A percentile compares a stretch with the other conserved stretches of the same genome.
phyloP scores from a whole-genome alignment of 2,113 vertebrate genomes.

The Equus quagga region DNA sequence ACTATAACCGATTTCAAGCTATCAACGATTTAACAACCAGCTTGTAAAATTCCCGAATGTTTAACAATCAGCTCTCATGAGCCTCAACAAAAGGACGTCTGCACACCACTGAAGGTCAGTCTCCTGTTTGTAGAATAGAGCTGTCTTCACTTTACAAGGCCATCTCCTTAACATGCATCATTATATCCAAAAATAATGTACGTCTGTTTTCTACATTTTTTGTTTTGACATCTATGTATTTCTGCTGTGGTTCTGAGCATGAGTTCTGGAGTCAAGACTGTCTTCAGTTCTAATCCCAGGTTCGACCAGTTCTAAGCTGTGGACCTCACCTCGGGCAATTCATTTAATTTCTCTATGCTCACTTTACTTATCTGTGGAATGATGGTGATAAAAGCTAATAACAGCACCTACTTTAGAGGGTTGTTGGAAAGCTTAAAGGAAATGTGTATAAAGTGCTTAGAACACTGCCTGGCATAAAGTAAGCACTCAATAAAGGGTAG shows the following conservation, averaged over 20 bases:
- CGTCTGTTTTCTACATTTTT: not conserved
- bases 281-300: not conserved
- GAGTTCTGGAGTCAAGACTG: not conserved
- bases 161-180: not conserved
- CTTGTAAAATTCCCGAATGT: not conserved
- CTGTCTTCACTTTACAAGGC: not conserved
- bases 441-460: not conserved
- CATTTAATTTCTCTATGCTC: not conserved
- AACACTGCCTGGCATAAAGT: not conserved
- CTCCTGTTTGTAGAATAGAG: not conserved
- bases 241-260: not conserved
- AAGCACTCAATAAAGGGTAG: not conserved
- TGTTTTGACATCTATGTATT: not conserved
- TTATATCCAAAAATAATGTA: not conserved
- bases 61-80: not conserved
- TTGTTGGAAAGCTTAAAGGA: not conserved
- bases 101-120: not conserved
- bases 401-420: not conserved
- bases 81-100: not conserved
- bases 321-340: not conserved
- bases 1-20: not conserved
- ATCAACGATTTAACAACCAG: not conserved
- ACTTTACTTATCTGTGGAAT: not conserved
- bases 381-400: not conserved
- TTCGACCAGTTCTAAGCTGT: not conserved